Base-by-base conservation (phyloP, 1,140 invertebrate genomes). In the Holotrichia oblita region DNA sequence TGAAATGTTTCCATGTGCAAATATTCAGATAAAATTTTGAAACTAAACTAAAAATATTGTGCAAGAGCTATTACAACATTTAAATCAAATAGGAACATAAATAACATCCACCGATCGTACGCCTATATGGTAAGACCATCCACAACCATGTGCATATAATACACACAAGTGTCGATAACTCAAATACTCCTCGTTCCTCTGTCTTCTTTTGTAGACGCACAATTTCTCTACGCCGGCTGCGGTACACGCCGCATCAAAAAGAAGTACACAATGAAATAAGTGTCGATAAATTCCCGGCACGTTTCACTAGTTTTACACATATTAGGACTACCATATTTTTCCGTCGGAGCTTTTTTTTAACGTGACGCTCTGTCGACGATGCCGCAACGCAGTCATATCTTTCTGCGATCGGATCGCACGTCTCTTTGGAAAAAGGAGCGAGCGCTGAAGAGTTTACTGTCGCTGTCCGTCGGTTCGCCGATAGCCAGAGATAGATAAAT, bases 301-400 rank as follows among this genome's bases (percentile, higher is more conserved):
- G 61, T 69, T 69, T 69, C 61, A 69, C 61, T 69, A 69, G 61
- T 69, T 69, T 69, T 69, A 69, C 61, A 69, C 61, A 69, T 69
- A 69, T 69, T 69, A 69, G 61, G 61, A 34, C 61, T 69, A 22
- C 61, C 61, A 69, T 69, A 69, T 69, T 69, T 69, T 7, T 69
- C 61, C 10, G 22, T 17, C 22, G 61, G 61, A 69, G 27, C 61
- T 69, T 69, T 69, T 69, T 69, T 69, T 20, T 22, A 69, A 22
- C 61, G 61, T 3, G 27, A 10, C 61, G 17, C 17, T 69, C 10
- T 55, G 14, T 55, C 48, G 48, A 55, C 17, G 48, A 55, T 55
- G 48, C 61, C 20, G 22, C 22, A 69, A 10, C 27, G 61, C 61
- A 17, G 61, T 69, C 61, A 69, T 69, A 69, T 69, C 61, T 24